Conservation (phyloP, 92 coral and sea anemone genomes). For the Heteractis magnifica region DNA sequence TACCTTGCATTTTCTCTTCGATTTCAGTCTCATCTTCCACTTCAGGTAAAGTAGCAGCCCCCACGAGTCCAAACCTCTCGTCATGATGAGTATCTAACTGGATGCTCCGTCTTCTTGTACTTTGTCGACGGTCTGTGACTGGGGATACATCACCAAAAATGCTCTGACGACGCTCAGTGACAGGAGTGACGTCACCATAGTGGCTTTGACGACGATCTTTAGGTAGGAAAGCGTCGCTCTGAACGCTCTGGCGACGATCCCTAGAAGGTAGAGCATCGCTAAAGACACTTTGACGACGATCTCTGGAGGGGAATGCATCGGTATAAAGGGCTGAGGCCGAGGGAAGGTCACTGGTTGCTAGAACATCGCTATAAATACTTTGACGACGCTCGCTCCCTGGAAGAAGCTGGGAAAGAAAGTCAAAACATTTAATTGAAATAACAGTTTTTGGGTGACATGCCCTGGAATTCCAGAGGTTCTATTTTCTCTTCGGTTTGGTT, state of each 20-base stretch:
- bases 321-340: background rate
- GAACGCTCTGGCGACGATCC: constrained; percentile 29
- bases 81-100: constrained; percentile 52
- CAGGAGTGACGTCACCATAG: background rate
- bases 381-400: no score
- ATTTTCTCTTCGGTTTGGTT: no score
- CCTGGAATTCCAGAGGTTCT: no score
- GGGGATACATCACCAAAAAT: background rate
- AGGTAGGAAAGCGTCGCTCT: background rate
- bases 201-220: constrained; percentile 3
- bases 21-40: constrained; percentile 12
- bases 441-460: no score
- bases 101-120: constrained; percentile 50
- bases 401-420: no score
- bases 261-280: background rate
- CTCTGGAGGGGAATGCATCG: background rate
- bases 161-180: constrained; percentile 6
- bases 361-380: background rate
- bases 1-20: background rate
- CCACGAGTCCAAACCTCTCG: constrained; percentile 2
- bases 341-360: background rate
- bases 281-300: background rate
- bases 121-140: constrained; percentile 26
- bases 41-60: constrained; percentile 20
- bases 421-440: no score